Base-by-base conservation (phyloP, 2,888 invertebrate genomes). In the Coremacera marginata region DNA sequence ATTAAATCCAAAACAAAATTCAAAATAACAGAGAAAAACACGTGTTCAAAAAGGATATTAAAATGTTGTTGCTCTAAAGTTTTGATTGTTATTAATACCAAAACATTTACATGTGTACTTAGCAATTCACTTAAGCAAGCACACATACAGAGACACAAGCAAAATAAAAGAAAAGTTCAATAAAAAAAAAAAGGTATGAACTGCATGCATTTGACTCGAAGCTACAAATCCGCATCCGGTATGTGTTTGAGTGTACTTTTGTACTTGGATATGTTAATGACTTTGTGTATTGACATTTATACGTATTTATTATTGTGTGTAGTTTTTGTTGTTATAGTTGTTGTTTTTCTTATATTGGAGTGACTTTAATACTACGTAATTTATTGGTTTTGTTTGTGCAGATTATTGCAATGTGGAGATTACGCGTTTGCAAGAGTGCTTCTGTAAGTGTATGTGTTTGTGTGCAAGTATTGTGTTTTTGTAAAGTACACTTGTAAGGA, bases 401-500 rank as follows among this genome's bases (percentile, higher is more conserved):
- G 68, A 68, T 68, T 68, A 68, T 51, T 25, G 68, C 68, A 68
- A 49, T 49, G 51, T 51, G 49, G 68, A 68, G 51, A 68, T 68
- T 68, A 65, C 19, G 68, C 31, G 49, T 5, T 49, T 51, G 22
- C 16, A 5, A 22, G 51, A 14, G 25, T 51, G 22, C 31, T 16
- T 9, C 19, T 67, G 37, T 67, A 19, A 14, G 67, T 67, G 19
- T 25, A 31, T 14, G 67, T 34, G 37, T n/a, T 16, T 67, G 44
- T 44, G 11, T 44, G 11, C 0, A 11, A 44, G 44, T 44, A 14
- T 44, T 44, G 44, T 44, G 14, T 11, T 44, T 11, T 44, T 11
- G 14, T 44, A 44, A 44, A 44, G 44, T 44, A n/a, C n/a, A 19
- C 8, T 55, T 22, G 14, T 27, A 60, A 25, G 7, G 57, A 8